phyloP scores from a whole-genome alignment of 2,888 invertebrate genomes.

The Caenorhabditis wallacei region DNA sequence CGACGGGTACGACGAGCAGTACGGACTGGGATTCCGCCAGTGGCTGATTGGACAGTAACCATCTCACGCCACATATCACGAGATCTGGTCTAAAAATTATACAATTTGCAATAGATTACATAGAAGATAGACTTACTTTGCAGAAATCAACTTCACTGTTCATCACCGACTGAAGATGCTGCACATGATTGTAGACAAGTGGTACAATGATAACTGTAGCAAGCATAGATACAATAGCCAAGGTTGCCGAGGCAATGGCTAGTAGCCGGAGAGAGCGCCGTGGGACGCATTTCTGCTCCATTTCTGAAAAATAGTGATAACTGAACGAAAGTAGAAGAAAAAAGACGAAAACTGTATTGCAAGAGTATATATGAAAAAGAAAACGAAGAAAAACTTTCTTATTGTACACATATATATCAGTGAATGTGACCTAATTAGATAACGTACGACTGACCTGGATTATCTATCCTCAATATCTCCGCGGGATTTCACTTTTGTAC shows the following conservation, averaged over 20 bases:
- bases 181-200: slow-evolving; percentile 83
- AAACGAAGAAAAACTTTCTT: slow-evolving; percentile 50
- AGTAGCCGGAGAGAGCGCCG: slow-evolving; percentile 78
- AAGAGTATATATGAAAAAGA: slow-evolving; percentile 6
- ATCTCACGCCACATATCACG: slow-evolving; percentile 83
- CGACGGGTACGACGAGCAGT: slow-evolving; percentile 67
- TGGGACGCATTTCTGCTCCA: slow-evolving; percentile 58
- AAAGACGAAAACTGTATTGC: slow-evolving; percentile 12
- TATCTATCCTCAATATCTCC: slow-evolving; percentile 61
- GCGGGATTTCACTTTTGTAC: slow-evolving; percentile 54
- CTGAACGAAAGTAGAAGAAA: neutral
- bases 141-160: slow-evolving; percentile 83
- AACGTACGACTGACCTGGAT: slow-evolving; percentile 60
- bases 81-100: slow-evolving; percentile 79
- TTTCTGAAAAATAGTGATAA: slow-evolving; percentile 32
- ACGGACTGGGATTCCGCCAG: slow-evolving; percentile 68
- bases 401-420: slow-evolving; percentile 56
- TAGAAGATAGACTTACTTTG: slow-evolving; percentile 80
- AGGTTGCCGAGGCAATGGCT: slow-evolving; percentile 82
- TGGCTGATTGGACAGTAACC: slow-evolving; percentile 81
- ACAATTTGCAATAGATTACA: too few species aligned
- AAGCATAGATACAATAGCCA: slow-evolving; percentile 79
- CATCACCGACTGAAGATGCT: slow-evolving; percentile 83
- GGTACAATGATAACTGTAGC: slow-evolving; percentile 82
- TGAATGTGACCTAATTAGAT: slow-evolving; percentile 64